Base-by-base conservation (phyloP, 2,797 vertebrate species). In the Phrynocephalus forsythii region DNA sequence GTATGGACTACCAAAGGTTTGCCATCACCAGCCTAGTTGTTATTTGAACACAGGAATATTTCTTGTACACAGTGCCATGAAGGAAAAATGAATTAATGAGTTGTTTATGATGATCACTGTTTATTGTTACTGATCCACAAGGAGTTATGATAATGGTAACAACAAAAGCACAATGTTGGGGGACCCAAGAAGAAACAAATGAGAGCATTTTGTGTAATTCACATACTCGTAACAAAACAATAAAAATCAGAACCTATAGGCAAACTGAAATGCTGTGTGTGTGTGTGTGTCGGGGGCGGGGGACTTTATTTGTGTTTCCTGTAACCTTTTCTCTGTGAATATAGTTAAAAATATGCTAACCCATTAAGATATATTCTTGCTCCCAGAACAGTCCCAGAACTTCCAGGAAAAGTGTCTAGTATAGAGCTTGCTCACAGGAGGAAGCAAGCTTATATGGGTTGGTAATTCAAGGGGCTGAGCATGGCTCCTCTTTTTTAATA, bases 11-110 rank as follows among this genome's bases (percentile, higher is more conserved):
- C 38, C 38, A 44, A 44, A 44, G 38, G 38, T 44, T 44, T 44
- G 38, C 38, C 38, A 44, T 44, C 38, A 44, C 38, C 38, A 52
- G 52, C 52, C 11, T 52, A 52, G 52, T 52, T 52, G 52, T 90
- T 92, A 86, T 93, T 94, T 94, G 90, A 93, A 87, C 91, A 76
- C 90, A 86, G 86, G 95, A 91, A 93, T 94, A 89, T 95, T 93
- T 92, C 90, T 92, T 95, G 94, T 95, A 94, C 94, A 94, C 87
- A 93, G 6, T 91, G 33, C 85, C 86, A 93, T 67, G 50, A 94
- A 91, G 91, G 91, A 95, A 94, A 85, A 94, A 91, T 92, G 87
- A 93, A 95, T 95, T 96, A 96, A 96, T 96, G 95, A 94, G 92
- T 95, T 95, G 93, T 93, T 94, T 93, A 90, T 94, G 92, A 93